These are phyloP conservation scores for Gandaritis pyraliata DNA, from an alignment of 2,888 invertebrate genomes.

Conservation along the genomic window DNA sequence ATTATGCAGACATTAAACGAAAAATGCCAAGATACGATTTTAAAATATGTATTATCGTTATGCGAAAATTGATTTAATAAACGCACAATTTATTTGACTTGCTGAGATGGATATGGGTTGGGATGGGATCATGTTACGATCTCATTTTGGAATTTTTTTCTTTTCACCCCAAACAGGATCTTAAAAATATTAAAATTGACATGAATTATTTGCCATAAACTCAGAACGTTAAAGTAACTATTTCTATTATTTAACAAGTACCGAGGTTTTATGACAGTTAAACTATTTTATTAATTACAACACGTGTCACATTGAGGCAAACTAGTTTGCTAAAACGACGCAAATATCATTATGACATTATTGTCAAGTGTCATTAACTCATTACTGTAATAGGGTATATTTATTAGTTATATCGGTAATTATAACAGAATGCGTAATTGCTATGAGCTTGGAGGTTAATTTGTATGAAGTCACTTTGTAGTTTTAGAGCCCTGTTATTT, in stretches of 20 bases:
- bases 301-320: slow-evolving; percentile 22
- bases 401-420: neutral
- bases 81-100: slow-evolving; percentile 46
- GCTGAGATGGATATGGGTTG: slow-evolving; percentile 18
- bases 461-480: too few species aligned
- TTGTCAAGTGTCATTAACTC: neutral
- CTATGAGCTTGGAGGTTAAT: too few species aligned
- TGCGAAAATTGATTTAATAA: slow-evolving; percentile 47
- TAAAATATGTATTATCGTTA: slow-evolving; percentile 48
- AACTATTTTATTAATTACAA: slow-evolving; percentile 22
- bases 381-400: slow-evolving; percentile 1
- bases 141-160: slow-evolving; percentile 1
- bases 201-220: too few species aligned
- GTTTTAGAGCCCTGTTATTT: too few species aligned
- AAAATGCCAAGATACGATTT: slow-evolving; percentile 44
- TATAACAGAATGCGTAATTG: neutral
- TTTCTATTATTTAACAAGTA: neutral
- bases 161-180: neutral
- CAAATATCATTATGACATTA: slow-evolving; percentile 9
- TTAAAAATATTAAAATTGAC: too few species aligned
- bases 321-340: slow-evolving; percentile 7
- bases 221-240: too few species aligned
- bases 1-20: slow-evolving; percentile 30
- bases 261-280: neutral
- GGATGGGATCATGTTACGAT: slow-evolving; percentile 17